phyloP scores from a whole-genome alignment of 1,140 invertebrate species.

The Phenacoccus solenopsis region DNA sequence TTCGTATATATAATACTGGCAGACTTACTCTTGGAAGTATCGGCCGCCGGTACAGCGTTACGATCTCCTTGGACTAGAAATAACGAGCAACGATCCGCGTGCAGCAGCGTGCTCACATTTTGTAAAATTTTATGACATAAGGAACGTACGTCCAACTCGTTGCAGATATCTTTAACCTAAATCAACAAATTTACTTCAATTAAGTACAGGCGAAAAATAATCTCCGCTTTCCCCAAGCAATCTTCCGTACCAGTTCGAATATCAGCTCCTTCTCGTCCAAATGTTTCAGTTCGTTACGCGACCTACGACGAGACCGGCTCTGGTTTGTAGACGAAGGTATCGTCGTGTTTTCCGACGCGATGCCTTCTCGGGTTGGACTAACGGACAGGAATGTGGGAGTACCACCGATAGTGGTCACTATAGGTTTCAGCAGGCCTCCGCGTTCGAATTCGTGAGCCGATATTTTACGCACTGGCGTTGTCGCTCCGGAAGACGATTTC shows the following conservation, averaged over 20 bases:
- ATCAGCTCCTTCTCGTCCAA: constrained; percentile 89
- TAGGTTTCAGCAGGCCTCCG: constrained; percentile 76
- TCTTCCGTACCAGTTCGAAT: constrained; percentile 68
- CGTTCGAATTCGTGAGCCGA: constrained; percentile 91
- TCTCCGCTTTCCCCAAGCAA: too few species aligned
- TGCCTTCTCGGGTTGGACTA: constrained; percentile 33
- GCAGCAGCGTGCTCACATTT: constrained; percentile 81
- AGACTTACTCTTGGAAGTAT: background rate
- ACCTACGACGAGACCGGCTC: constrained; percentile 37
- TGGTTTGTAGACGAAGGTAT: constrained; percentile 22
- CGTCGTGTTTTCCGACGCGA: constrained; percentile 19
- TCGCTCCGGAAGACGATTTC: constrained; percentile 45
- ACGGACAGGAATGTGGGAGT: constrained; percentile 73
- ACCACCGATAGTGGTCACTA: constrained; percentile 80
- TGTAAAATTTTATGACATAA: constrained; percentile 92
- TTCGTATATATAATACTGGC: constrained; percentile 14
- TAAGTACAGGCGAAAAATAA: too few species aligned
- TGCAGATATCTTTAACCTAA: constrained; percentile 88
- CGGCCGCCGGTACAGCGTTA: constrained; percentile 1
- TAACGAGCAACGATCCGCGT: constrained; percentile 83
- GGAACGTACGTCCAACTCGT: constrained; percentile 83
- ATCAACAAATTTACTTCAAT: constrained; percentile 20
- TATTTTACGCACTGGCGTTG: constrained; percentile 86
- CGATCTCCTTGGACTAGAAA: constrained; percentile 79
- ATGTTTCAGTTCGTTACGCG: constrained; percentile 68